phyloP scores from a whole-genome alignment of 2,888 invertebrate species.

The Cephus nigrinus region DNA sequence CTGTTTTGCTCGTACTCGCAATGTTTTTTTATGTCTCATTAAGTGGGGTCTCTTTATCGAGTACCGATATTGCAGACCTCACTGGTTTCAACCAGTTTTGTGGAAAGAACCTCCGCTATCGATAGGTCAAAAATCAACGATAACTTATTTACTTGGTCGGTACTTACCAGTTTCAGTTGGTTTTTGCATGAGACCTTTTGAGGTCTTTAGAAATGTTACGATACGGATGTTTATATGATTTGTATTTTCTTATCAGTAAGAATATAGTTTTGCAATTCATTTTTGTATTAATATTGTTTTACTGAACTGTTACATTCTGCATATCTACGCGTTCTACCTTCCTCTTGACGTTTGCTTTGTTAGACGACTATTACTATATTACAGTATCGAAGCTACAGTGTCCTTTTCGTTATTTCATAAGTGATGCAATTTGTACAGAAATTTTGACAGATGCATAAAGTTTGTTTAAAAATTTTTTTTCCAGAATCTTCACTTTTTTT shows the following conservation, averaged over 20 bases:
- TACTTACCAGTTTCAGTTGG: slow-evolving; percentile 27
- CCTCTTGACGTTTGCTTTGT: too few relatives aligned
- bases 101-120: slow-evolving; percentile 13
- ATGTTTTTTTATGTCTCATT: neutral
- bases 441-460: neutral
- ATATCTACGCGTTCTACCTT: too few relatives aligned
- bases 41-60: neutral
- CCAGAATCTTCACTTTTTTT: neutral
- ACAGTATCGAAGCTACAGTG: neutral
- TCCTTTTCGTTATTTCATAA: neutral
- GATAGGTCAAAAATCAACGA: slow-evolving; percentile 25
- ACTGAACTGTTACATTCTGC: too few relatives aligned
- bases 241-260: neutral
- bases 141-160: slow-evolving; percentile 23
- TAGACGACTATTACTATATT: neutral
- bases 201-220: slow-evolving; percentile 2
- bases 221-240: neutral
- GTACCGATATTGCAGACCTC: neutral
- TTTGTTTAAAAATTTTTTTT: too few relatives aligned
- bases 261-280: neutral
- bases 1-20: slow-evolving; percentile 1
- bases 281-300: neutral
- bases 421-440: neutral
- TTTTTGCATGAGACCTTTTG: slow-evolving; percentile 7
- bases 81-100: slow-evolving; percentile 17